These are phyloP conservation scores for Delia radicum DNA, from an alignment of 1,140 invertebrate genomes.

Conservation along the genomic window DNA sequence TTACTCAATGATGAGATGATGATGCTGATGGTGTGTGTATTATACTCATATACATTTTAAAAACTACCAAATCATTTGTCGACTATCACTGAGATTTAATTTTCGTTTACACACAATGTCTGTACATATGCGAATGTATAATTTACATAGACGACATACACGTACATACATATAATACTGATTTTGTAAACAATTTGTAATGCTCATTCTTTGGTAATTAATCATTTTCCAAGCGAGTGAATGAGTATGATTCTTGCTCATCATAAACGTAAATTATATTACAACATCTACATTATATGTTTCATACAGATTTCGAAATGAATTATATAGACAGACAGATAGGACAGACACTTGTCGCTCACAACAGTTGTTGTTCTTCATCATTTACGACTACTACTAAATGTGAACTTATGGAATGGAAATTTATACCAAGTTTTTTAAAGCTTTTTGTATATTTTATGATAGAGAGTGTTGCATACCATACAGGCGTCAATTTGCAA, in stretches of 20 bases:
- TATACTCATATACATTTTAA: no score
- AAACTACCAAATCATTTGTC: not conserved
- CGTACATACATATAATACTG: not conserved
- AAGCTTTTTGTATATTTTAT: not conserved
- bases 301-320: not conserved
- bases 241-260: not conserved
- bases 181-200: not conserved
- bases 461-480: not conserved
- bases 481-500: not conserved
- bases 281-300: not conserved
- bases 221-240: not conserved
- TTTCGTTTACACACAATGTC: not conserved
- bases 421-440: not conserved
- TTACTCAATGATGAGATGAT: no score
- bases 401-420: not conserved
- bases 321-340: not conserved
- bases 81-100: not conserved
- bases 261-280: not conserved
- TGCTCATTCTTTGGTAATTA: constrained; percentile 4
- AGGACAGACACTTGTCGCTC: not conserved
- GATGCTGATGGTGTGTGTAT: no score
- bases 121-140: not conserved
- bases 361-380: not conserved
- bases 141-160: not conserved
- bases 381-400: not conserved